phyloP scores from a whole-genome alignment of 2,113 vertebrate genomes.

The Festucalex cinctus region DNA sequence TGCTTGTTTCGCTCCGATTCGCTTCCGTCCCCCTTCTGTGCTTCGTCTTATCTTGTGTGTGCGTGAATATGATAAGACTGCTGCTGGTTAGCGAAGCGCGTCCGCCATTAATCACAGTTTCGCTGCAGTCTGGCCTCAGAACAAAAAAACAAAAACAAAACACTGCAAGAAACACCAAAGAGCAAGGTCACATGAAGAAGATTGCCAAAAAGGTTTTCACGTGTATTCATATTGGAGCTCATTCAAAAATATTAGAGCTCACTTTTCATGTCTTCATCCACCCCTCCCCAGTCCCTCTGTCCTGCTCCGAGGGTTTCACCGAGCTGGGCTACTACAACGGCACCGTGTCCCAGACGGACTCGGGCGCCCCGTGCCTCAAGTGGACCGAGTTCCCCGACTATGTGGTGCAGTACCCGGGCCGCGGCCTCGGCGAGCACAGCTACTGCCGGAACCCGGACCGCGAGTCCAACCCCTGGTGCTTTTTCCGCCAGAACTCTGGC shows the following conservation, averaged over 20 bases:
- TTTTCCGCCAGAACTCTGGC: constrained; percentile 83
- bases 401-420: constrained; percentile 85
- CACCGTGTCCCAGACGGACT: constrained; percentile 80
- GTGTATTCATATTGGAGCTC: too few species aligned
- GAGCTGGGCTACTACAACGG: constrained; percentile 85
- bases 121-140: constrained; percentile 16
- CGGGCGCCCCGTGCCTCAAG: constrained; percentile 79
- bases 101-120: constrained; percentile 45
- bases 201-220: not conserved
- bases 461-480: constrained; percentile 84
- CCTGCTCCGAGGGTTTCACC: constrained; percentile 77
- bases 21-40: not conserved
- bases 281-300: constrained; percentile 66
- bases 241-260: too few species aligned
- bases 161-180: not conserved
- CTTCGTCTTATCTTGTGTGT: constrained; percentile 7
- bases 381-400: constrained; percentile 91
- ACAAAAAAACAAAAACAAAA: constrained; percentile 9
- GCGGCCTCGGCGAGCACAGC: constrained; percentile 84
- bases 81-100: constrained; percentile 26
- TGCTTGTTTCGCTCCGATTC: not conserved
- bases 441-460: constrained; percentile 87
- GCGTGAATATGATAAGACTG: constrained; percentile 44
- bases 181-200: not conserved
- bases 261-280: not conserved